Evolutionary conservation across 2,113 vertebrate species (phyloP).

Genomic region (Grallaria varia): DNA sequence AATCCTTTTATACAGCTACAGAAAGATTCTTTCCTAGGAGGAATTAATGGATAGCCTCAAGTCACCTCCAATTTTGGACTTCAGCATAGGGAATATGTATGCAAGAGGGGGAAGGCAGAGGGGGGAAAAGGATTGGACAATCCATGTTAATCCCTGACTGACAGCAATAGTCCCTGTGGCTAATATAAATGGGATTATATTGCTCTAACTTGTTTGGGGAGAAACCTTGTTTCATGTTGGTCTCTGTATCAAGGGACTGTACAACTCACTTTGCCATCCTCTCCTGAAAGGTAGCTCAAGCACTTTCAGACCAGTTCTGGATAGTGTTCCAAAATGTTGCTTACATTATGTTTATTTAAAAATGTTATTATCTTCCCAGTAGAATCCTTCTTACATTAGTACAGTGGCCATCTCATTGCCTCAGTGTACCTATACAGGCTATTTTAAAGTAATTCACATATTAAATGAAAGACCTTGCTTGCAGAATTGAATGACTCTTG

Average conservation of each 20-base stretch:
- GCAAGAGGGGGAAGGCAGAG: neutral
- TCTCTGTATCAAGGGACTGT: neutral
- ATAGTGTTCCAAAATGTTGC: neutral
- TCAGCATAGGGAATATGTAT: neutral
- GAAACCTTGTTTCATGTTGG: neutral
- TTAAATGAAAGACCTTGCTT: neutral
- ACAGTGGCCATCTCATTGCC: neutral
- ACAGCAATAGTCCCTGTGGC: neutral
- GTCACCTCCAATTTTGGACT: neutral
- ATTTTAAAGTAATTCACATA: neutral
- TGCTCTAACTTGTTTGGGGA: neutral
- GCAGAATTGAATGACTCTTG: neutral
- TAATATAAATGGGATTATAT: neutral
- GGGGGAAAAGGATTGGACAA: neutral
- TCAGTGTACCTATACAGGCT: neutral
- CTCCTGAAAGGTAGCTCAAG: neutral
- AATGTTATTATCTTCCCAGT: neutral
- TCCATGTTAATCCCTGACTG: neutral
- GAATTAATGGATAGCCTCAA: conserved; percentile 28
- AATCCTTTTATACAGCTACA: conserved; percentile 21
- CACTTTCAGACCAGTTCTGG: neutral
- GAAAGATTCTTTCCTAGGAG: neutral
- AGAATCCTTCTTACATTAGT: neutral
- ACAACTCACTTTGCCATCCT: neutral
- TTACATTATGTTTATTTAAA: neutral